A percentile compares a stretch with the other conserved stretches of the same genome.
These are phyloP conservation scores for Centropristis striata DNA, from an alignment of 2,113 vertebrate genomes.

Conservation along the genomic window DNA sequence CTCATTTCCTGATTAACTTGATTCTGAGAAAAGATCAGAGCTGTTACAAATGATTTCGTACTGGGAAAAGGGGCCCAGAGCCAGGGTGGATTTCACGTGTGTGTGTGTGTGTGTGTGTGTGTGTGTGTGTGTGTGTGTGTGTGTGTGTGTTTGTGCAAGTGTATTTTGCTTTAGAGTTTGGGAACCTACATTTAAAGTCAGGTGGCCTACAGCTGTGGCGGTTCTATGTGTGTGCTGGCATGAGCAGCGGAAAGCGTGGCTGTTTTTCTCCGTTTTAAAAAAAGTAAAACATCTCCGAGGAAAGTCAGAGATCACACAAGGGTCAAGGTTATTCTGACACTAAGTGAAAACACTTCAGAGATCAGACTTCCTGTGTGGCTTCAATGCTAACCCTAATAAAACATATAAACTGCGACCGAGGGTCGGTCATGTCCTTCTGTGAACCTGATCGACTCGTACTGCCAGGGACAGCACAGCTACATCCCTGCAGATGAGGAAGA, in stretches of 20 bases:
- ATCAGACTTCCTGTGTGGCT: conserved; percentile 50
- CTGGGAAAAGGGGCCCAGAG: conserved; percentile 37
- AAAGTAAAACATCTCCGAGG: conserved; percentile 24
- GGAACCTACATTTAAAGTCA: conserved; percentile 46
- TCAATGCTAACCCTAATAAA: conserved; percentile 18
- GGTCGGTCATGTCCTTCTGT: conserved; percentile 15
- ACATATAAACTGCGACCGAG: conserved; percentile 30
- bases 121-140: not conserved
- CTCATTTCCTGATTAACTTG: conserved; percentile 63
- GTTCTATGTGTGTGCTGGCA: not conserved
- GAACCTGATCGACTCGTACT: conserved; percentile 35
- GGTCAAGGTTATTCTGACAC: conserved; percentile 54
- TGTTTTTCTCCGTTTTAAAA: conserved; percentile 6
- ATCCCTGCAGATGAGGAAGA: conserved; percentile 31
- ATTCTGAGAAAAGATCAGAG: conserved; percentile 66
- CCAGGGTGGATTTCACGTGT: conserved; percentile 9
- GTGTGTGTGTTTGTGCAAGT: too few species aligned
- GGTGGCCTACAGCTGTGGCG: conserved; percentile 41
- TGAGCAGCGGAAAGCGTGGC: not conserved
- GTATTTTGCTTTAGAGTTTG: conserved; percentile 12
- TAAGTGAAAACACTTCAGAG: conserved; percentile 48
- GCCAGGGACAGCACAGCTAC: conserved; percentile 12
- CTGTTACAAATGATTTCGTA: conserved; percentile 40
- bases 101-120: not conserved
- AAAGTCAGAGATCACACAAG: conserved; percentile 22